Evolutionary conservation across 2,113 vertebrate species (phyloP).

Genomic region (Microcebus lehilahytsara): DNA sequence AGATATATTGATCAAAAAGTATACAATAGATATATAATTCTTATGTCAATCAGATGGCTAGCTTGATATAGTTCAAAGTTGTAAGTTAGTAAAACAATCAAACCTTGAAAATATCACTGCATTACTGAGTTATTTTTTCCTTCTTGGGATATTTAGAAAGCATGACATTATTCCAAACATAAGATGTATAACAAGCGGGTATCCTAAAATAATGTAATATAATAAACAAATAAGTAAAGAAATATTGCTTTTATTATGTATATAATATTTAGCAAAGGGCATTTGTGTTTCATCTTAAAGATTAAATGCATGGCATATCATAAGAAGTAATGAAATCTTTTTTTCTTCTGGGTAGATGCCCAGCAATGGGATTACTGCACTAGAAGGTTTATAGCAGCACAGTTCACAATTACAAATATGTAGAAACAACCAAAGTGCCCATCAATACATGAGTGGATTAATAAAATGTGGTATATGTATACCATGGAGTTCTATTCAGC

Average conservation of each 20-base stretch:
- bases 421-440: no score
- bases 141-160: neutral
- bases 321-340: neutral
- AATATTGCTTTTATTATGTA: neutral
- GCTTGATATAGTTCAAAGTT: accelerated
- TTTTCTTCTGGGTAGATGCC: neutral
- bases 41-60: neutral
- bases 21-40: neutral
- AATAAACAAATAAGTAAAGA: neutral
- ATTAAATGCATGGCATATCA: neutral
- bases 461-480: no score
- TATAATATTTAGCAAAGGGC: neutral
- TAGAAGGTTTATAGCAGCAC: no score
- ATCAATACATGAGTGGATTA: no score
- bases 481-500: no score
- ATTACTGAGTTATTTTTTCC: accelerated
- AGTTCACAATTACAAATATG: no score
- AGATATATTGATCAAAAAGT: neutral
- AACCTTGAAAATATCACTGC: neutral
- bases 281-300: neutral
- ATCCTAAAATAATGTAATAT: conserved; percentile 36
- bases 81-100: neutral
- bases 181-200: neutral
- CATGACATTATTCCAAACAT: conserved; percentile 17
- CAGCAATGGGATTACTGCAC: no score